Evolutionary conservation across 2,113 vertebrate species (phyloP), one percentile per base, ranked within the genome.

Genomic region (Zapornia atra): DNA sequence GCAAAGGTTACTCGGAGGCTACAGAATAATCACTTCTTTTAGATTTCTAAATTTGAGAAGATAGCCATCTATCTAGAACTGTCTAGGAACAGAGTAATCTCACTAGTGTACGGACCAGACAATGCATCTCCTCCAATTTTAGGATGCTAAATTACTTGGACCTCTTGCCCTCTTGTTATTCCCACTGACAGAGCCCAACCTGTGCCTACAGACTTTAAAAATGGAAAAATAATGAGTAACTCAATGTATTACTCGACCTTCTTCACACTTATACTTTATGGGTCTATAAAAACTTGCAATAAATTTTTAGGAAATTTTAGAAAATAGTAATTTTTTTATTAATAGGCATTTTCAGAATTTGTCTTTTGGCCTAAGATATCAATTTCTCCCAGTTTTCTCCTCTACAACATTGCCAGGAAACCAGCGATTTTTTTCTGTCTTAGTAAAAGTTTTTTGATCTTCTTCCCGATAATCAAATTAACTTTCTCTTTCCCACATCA

Each of bases 381-480:
- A 2, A 3, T 60, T 82, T 72, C 70, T 86, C 16, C 33, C 38
- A 42, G 16, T 78, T 91, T 89, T 44, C 48, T 38, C 40, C 36
- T 36, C 38, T 36, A 59, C 40, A 25, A 31, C 5, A 38, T 13
- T n/a, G 25, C n/a, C 59, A 90, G 80, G 53, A 12, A 94, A 48
- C 15, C 31, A 86, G 15, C 2, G 1, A 44, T 24, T 82, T 82
- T 59, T 25, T 56, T 64, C 31, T 85, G 5, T 34, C 16, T n/a
- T 61, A 71, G 28, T 40, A 86, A 38, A 91, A 90, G 33, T 44
- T 60, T 92, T 86, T 70, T 82, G 63, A 85, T 81, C 36, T 78
- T 69, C 76, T 82, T 40, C 22, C 36, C 28, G 9, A 90, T 86
- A 93, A 91, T 78, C 60, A 89, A 76, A 88, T 85, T 94, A 96